These are phyloP conservation scores for Coranthus polyacanthus DNA, from an alignment of 2,797 vertebrate genomes.

Conservation along the genomic window DNA sequence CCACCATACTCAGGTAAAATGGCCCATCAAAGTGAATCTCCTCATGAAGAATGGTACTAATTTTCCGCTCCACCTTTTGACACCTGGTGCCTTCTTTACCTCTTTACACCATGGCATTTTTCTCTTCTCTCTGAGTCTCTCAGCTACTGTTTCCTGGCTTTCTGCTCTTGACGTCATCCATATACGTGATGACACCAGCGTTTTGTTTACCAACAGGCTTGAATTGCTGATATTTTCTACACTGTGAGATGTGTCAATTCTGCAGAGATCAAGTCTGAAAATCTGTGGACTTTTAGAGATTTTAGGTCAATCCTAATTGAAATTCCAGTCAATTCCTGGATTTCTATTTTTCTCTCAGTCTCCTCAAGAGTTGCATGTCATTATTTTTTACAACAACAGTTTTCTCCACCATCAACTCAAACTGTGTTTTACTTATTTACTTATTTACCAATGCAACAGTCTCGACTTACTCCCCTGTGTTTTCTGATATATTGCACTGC, in stretches of 20 bases:
- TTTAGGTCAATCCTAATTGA: slow-evolving; percentile 40
- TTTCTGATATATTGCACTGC: slow-evolving; percentile 52
- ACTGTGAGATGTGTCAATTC: background rate
- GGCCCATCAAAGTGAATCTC: slow-evolving; percentile 14
- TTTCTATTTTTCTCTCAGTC: background rate
- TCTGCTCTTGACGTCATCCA: slow-evolving; percentile 27
- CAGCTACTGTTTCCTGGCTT: slow-evolving; percentile 35
- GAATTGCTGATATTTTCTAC: slow-evolving; percentile 11
- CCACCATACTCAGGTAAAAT: slow-evolving; percentile 92
- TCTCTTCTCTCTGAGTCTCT: slow-evolving; percentile 25
- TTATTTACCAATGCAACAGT: slow-evolving; percentile 63
- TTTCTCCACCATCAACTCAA: slow-evolving; percentile 35
- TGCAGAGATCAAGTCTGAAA: too few relatives aligned
- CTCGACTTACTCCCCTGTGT: slow-evolving; percentile 50
- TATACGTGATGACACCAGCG: background rate
- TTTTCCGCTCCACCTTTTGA: slow-evolving; percentile 66
- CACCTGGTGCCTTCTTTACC: slow-evolving; percentile 45
- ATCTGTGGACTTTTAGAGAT: slow-evolving; percentile 29
- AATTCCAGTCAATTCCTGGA: slow-evolving; percentile 40
- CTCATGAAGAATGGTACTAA: slow-evolving; percentile 64
- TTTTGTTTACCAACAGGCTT: slow-evolving; percentile 27
- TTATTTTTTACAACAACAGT: slow-evolving; percentile 30
- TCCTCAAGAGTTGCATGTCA: slow-evolving; percentile 25
- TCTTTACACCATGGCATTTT: slow-evolving; percentile 8
- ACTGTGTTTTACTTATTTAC: slow-evolving; percentile 53